A percentile compares a stretch with the other conserved stretches of the same genome.
phyloP scores from a whole-genome alignment of 2,113 vertebrate genomes.

The Dendropsophus ebraccatus region DNA sequence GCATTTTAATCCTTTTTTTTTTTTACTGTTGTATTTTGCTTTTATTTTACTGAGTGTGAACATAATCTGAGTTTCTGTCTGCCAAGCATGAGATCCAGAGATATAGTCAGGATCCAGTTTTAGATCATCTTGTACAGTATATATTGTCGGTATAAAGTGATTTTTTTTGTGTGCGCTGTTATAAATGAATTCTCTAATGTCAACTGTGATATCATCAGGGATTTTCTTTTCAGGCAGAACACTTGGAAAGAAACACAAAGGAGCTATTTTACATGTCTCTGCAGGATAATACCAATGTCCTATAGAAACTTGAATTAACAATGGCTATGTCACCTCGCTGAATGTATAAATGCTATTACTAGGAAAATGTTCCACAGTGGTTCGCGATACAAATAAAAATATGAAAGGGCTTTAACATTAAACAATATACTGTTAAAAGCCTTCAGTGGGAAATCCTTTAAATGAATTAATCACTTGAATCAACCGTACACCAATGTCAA shows the following conservation, averaged over 20 bases:
- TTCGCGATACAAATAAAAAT: neutral
- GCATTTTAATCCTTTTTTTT: too few relatives aligned
- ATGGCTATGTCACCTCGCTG: neutral
- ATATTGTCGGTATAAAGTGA: neutral
- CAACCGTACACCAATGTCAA: neutral
- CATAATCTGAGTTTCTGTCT: neutral
- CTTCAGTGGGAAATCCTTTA: neutral
- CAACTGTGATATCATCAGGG: neutral
- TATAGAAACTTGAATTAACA: neutral
- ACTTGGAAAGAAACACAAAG: neutral
- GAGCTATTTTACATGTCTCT: neutral
- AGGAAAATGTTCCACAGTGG: neutral
- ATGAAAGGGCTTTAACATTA: neutral
- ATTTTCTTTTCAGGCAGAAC: constrained; percentile 15
- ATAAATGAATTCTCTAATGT: constrained; percentile 2
- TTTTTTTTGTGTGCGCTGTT: neutral
- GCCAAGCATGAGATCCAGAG: neutral
- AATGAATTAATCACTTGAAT: too few relatives aligned
- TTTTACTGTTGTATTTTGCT: too few relatives aligned
- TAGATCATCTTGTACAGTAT: neutral
- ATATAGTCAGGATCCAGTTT: neutral
- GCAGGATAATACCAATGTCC: neutral
- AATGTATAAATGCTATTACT: neutral
- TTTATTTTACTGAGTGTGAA: too few relatives aligned
- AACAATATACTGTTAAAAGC: neutral